phyloP scores from a whole-genome alignment of 1,140 invertebrate genomes.

The Theocolax elegans region DNA sequence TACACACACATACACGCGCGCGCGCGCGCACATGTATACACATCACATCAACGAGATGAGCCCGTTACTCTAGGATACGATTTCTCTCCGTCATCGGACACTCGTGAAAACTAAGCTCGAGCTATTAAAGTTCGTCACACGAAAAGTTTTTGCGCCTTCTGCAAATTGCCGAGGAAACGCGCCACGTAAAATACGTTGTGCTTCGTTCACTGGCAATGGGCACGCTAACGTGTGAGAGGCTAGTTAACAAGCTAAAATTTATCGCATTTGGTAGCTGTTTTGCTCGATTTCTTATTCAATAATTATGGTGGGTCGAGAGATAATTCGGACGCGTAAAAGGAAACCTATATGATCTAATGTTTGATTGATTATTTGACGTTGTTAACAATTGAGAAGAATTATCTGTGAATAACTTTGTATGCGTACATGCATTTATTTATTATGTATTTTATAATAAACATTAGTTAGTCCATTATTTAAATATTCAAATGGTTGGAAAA shows the following conservation, averaged over 20 bases:
- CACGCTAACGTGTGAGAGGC: not conserved
- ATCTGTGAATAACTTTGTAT: too few relatives aligned
- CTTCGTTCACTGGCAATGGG: not conserved
- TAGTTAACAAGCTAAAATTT: not conserved
- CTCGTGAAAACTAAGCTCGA: slow-evolving; percentile 60
- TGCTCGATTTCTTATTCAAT: not conserved
- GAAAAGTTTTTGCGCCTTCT: slow-evolving; percentile 27
- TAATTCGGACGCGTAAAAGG: too few relatives aligned
- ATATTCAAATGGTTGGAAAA: too few relatives aligned
- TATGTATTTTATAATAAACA: too few relatives aligned
- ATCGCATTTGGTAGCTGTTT: not conserved
- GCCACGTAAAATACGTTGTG: not conserved
- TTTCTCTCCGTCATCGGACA: slow-evolving; percentile 59
- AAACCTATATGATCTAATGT: too few relatives aligned
- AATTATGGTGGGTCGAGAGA: too few relatives aligned
- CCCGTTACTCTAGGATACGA: slow-evolving; percentile 49
- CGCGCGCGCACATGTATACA: slow-evolving; percentile 16
- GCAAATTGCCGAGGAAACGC: not conserved
- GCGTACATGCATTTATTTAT: too few relatives aligned
- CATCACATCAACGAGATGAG: slow-evolving; percentile 44
- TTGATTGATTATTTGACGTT: too few relatives aligned
- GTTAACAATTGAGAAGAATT: too few relatives aligned
- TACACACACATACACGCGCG: not conserved
- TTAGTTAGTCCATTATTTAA: too few relatives aligned
- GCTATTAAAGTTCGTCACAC: slow-evolving; percentile 50